Conservation (phyloP, 35 echinoderm and acorn worm genomes). For the Heliocidaris tuberculata region DNA sequence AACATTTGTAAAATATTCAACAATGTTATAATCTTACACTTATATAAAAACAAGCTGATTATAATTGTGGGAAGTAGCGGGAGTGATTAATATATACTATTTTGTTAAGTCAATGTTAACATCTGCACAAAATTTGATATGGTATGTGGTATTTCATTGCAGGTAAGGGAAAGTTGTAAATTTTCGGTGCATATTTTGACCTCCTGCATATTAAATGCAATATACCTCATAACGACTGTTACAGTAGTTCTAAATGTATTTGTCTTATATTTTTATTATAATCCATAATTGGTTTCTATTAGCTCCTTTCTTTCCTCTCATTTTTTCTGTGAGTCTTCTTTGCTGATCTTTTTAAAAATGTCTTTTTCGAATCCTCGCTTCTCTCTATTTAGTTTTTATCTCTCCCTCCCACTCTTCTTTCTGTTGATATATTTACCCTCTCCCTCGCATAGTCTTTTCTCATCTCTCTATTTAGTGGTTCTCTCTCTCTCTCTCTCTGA, state of each 20-base stretch:
- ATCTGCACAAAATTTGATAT: neutral
- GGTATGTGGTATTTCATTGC: neutral
- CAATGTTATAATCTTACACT: no score
- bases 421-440: no score
- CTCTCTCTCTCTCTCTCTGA: neutral
- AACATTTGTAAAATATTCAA: no score
- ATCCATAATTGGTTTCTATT: no score
- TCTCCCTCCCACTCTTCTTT: neutral
- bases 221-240: neutral
- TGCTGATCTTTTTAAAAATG: neutral
- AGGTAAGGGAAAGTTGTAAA: neutral
- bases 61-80: no score
- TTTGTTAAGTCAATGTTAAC: neutral
- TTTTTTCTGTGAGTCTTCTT: neutral
- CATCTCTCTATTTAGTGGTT: neutral
- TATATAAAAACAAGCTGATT: no score
- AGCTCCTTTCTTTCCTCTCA: neutral
- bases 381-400: neutral
- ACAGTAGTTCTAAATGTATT: neutral
- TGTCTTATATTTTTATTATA: no score
- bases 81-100: neutral
- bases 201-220: neutral
- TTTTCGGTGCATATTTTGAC: neutral
- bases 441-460: no score
- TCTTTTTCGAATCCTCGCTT: neutral